Evolutionary conservation across 92 coral and sea anemone species (phyloP), one percentile per base, ranked within the genome.

Genomic region (Zoanthus gigantus): DNA sequence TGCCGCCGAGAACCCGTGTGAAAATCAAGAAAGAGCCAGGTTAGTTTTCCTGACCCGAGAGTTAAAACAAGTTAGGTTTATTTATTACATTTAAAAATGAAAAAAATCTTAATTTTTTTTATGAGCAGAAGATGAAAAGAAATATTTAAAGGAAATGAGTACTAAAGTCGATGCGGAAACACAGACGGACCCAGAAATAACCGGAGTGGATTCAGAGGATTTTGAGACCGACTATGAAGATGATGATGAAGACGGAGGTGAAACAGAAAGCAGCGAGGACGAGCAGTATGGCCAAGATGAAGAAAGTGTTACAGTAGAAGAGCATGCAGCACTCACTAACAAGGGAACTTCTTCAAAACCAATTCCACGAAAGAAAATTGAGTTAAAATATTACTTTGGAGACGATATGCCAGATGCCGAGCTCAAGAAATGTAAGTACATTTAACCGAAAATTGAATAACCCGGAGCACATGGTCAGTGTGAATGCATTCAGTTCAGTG

Each of bases 331-430:
- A 67, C 69, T 72, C 67, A 80, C 94, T 48, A 88, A 87, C 77
- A 91, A 87, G 77, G 98, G 98, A 57, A 93, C 95, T 2, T 86
- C 91, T 14, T 88, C 98, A 12, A 83, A 91, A 60, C 98, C 94
- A 16, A 90, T 93, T 83, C 93, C 93, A 44, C 97, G 98, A 77
- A 96, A 96, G 89, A 92, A 92, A 56, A 95, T 96, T 89, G 98
- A 96, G 80, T 89, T 96, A 37, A 96, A 96, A 90, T 96, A 96
- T 79, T 95, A 95, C 89, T 96, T 95, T 87, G 98, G 98, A 31
- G 98, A 96, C 69, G 98, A 96, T 91, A 90, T 96, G 88, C 96
- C 98, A 18, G 98, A 96, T 83, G 91, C 96, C 16, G 98, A 96
- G 89, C 91, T 96, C 37, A 92, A 87, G 82, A 94, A 92, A 90